These are phyloP conservation scores for Spilarctia lutea DNA, from an alignment of 2,888 invertebrate genomes.

Conservation along the genomic window DNA sequence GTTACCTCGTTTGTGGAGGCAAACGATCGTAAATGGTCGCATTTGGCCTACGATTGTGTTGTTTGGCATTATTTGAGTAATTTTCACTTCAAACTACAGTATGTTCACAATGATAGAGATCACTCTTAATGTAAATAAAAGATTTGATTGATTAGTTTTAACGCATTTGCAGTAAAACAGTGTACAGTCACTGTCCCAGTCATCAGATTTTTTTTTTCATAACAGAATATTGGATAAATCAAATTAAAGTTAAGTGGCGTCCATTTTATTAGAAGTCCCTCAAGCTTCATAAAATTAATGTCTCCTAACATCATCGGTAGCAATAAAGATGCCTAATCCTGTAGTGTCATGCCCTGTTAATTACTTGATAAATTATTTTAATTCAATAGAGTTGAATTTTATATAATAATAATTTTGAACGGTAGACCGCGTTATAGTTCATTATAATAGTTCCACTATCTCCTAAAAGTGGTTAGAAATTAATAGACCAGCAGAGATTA, in stretches of 20 bases:
- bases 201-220: neutral
- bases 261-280: constrained; percentile 41
- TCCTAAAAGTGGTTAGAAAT: constrained; percentile 42
- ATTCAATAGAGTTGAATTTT: no score
- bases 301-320: constrained; percentile 55
- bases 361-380: constrained; percentile 60
- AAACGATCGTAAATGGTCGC: constrained; percentile 54
- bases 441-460: constrained; percentile 18
- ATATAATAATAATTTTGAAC: no score
- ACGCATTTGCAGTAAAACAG: neutral
- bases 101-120: neutral
- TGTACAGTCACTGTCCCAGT: neutral
- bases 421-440: constrained; percentile 49
- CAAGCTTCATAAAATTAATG: constrained; percentile 63
- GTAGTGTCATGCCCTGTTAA: constrained; percentile 59
- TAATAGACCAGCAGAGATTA: constrained; percentile 47
- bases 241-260: neutral
- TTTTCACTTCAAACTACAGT: neutral
- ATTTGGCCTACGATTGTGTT: constrained; percentile 44
- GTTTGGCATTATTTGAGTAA: constrained; percentile 22
- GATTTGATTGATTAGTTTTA: neutral
- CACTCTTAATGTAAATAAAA: neutral
- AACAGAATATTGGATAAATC: neutral
- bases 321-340: constrained; percentile 64
- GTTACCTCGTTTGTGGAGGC: constrained; percentile 54